Evolutionary conservation across 2,888 invertebrate species (phyloP).

Genomic region (Cheilosia variabilis): DNA sequence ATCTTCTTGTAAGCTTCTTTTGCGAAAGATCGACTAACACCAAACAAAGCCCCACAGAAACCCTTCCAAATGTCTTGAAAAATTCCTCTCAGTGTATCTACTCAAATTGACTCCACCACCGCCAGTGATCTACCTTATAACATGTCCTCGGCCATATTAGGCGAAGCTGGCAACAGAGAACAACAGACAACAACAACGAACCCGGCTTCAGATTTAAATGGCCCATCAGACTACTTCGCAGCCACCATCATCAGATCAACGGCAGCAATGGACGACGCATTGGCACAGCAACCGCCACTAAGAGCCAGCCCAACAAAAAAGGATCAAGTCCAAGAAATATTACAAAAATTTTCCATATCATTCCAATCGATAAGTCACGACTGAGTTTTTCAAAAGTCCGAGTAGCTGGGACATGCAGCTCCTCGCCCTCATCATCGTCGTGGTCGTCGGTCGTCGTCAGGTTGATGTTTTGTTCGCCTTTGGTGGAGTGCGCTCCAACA

Average conservation of each 20-base stretch:
- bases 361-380: constrained; percentile 84
- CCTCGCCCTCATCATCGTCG: constrained; percentile 33
- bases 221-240: constrained; percentile 56
- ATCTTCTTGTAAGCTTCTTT: too few relatives aligned
- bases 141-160: constrained; percentile 59
- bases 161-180: constrained; percentile 25
- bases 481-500: constrained; percentile 41
- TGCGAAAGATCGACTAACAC: too few relatives aligned
- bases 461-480: constrained; percentile 69
- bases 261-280: constrained; percentile 43
- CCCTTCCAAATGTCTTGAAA: not conserved
- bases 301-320: constrained; percentile 18
- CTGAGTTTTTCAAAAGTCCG: constrained; percentile 76
- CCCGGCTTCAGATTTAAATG: constrained; percentile 50
- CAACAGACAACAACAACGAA: constrained; percentile 1
- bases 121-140: constrained; percentile 45
- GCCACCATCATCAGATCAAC: constrained; percentile 52
- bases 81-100: constrained; percentile 29
- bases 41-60: too few relatives aligned
- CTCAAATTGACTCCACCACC: constrained; percentile 43
- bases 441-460: constrained; percentile 29
- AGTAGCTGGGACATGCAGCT: constrained; percentile 45
- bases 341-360: constrained; percentile 83
- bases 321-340: constrained; percentile 78
- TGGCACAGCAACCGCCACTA: constrained; percentile 47